Evolutionary conservation across 2,113 vertebrate species (phyloP), one percentile per base, ranked within the genome.

Genomic region (Scortum barcoo): DNA sequence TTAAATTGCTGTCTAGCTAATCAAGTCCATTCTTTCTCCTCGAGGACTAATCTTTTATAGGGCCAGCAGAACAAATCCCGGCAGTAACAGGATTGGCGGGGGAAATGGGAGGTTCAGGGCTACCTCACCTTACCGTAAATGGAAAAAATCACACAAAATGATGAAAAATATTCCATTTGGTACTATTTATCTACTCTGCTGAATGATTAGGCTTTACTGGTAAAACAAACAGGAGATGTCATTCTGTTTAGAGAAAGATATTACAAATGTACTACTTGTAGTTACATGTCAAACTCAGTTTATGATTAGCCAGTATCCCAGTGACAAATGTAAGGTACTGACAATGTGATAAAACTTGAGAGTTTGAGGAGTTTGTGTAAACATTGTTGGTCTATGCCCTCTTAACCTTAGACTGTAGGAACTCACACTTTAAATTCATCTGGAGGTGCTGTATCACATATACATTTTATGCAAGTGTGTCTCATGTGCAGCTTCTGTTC

Each of bases 1-100:
- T 96, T 96, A 96, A 95, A 95, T 92, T 95, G 94, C 95, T 95
- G 95, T 95, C 94, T 94, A 90, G 92, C 95, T 95, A 95, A 96
- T 96, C 95, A 95, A 95, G 94, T 95, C 93, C 89, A 94, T 94
- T 95, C 94, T 93, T 93, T 94, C 92, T 94, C 93, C 93, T 90
- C 48, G 79, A 93, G 93, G 93, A 92, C 93, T 95, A 94, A 96
- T 95, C 95, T 95, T 95, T 95, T 95, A 95, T 94, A 85, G 92
- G 91, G 83, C 86, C 86, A 81, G 86, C 90, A 91, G 93, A 92
- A 93, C 93, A 92, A 95, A 94, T 95, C 93, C 93, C 86, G 61
- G 82, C 86, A 33, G 91, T 95, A 95, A 96, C 93, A 94, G 93
- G 94, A 95, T 95, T 95, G 90, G 87, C 7, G 61, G 71, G 71